Percentiles rank a stretch among this genome's conserved stretches.
Evolutionary conservation across 2,113 vertebrate genomes (phyloP).

Genomic region (Acanthochromis polyacanthus): DNA sequence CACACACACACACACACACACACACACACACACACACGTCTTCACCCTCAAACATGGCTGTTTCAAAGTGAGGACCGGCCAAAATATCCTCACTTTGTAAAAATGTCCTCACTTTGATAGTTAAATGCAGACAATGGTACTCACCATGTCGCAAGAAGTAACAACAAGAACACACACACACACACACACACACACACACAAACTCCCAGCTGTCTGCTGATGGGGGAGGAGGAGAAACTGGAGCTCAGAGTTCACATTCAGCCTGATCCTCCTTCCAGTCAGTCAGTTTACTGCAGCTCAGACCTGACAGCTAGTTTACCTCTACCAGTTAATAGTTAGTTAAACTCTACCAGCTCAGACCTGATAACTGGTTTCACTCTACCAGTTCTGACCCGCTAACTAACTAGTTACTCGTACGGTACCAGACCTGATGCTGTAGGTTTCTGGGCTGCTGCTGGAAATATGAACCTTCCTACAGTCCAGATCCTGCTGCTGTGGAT

Average conservation of each 20-base stretch:
- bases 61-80: no score
- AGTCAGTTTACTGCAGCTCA: no score
- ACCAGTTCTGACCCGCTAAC: no score
- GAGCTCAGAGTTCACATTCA: slow-evolving; percentile 59
- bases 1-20: neutral
- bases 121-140: no score
- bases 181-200: neutral
- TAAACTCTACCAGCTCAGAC: no score
- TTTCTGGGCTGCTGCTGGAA: slow-evolving; percentile 9
- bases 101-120: no score
- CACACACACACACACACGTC: neutral
- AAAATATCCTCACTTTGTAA: no score
- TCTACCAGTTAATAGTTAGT: neutral
- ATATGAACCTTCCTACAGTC: slow-evolving; percentile 55
- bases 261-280: slow-evolving; percentile 10
- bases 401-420: no score
- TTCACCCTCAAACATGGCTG: no score
- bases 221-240: slow-evolving; percentile 64
- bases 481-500: slow-evolving; percentile 49
- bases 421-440: slow-evolving; percentile 29
- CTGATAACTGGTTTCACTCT: no score
- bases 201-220: slow-evolving; percentile 63
- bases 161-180: no score
- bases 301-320: neutral
- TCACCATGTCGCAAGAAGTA: no score